Evolutionary conservation across 2,888 invertebrate genomes (phyloP), one percentile per base, ranked within the genome.

Genomic region (Leptopilina myrica): DNA sequence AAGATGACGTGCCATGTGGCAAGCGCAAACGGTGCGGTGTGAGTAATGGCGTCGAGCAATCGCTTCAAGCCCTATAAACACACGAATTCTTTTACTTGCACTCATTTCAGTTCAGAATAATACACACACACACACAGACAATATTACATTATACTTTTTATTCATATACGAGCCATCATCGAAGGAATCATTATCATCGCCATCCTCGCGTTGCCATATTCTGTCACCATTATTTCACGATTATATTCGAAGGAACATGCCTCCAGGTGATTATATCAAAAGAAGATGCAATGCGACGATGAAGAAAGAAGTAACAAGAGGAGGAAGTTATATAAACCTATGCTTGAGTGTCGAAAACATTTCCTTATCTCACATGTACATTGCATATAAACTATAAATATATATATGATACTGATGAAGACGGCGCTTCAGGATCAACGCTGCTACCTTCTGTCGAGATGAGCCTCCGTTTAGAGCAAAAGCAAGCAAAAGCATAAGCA

Each of bases 1-100:
- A 79, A 82, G 64, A 80, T 79, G 80, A 80, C 81, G 82, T 83
- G 85, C 85, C 88, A 89, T 89, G 89, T 89, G 88, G 90, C 87
- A 89, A 88, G 86, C 89, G 86, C 86, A 86, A 89, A 89, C 86
- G 88, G 85, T 83, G 85, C 86, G 88, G 85, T 83, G 85, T 86
- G 87, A 89, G 87, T 88, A 89, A 89, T 89, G 88, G 87, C 86
- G 86, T 86, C 87, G 87, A 82, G 84, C 80, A 84, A 87, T 88
- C 86, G 88, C 87, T 87, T 83, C 85, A 85, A 88, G 86, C 85
- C 84, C 85, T 85, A 49, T 49, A 84, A 85, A 86, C 85, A 85
- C 83, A 85, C 83, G 84, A 85, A 85, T 76, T 81, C 86, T 85
- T 83, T 83, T 84, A 11, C 49, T 49, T 49, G 49, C 82, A n/a